Conservation (phyloP, 2,797 vertebrate species). For the Percopsis omiscomaycus region DNA sequence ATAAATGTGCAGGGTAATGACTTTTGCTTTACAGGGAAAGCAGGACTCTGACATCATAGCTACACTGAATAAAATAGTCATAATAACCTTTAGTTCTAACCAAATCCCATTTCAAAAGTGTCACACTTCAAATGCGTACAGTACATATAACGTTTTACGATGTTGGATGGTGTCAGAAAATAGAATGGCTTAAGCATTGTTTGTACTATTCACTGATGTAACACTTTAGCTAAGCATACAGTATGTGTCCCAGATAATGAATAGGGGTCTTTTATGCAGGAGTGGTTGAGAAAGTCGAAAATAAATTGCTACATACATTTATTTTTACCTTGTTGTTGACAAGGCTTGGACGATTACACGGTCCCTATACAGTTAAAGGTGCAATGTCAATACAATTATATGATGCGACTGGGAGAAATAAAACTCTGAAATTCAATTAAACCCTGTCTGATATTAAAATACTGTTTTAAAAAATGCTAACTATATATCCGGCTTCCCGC, state of each 20-base stretch:
- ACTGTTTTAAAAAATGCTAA: neutral
- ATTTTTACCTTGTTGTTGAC: neutral
- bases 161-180: neutral
- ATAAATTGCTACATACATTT: neutral
- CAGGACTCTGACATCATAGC: neutral
- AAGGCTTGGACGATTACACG: constrained; percentile 5
- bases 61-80: neutral
- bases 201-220: neutral
- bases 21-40: constrained; percentile 4
- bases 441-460: constrained; percentile 5
- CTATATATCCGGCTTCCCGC: constrained; percentile 25
- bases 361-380: neutral
- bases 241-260: neutral
- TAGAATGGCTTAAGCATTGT: neutral
- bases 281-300: neutral
- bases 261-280: neutral
- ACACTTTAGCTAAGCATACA: neutral
- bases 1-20: constrained; percentile 1
- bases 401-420: constrained; percentile 10
- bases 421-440: neutral
- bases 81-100: constrained; percentile 13
- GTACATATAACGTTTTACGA: neutral
- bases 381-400: constrained; percentile 7
- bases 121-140: constrained; percentile 2
- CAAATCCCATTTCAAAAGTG: constrained; percentile 22